Conservation (phyloP, 92 coral and sea anemone species). For the Phymanthus crucifer region DNA sequence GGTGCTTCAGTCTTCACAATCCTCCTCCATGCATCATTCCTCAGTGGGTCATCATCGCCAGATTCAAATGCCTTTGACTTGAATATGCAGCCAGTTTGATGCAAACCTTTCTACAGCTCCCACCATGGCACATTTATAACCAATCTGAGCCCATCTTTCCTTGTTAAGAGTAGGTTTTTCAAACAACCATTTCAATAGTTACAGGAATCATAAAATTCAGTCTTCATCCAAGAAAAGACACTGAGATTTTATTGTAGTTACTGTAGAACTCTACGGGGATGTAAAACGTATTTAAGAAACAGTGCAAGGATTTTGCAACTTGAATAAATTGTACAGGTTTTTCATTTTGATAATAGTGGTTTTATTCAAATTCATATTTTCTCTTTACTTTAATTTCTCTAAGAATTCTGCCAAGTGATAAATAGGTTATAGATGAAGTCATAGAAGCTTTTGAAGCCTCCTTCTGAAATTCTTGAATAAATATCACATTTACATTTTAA, state of each 20-base stretch:
- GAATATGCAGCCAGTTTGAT: constrained; percentile 64
- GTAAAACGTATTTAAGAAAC: neutral
- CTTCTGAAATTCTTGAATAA: no score
- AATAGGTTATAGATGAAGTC: no score
- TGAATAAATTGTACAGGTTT: neutral
- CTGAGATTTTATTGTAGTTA: neutral
- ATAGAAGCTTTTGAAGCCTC: no score
- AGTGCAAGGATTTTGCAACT: neutral
- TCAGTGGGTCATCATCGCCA: constrained; percentile 53
- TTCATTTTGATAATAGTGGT: neutral
- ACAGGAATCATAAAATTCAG: neutral
- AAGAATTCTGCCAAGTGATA: no score
- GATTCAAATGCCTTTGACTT: constrained; percentile 63
- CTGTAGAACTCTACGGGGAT: neutral
- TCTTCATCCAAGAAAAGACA: neutral
- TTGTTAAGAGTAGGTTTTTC: neutral
- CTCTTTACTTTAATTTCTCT: no score
- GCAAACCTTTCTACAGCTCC: neutral
- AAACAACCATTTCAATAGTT: neutral
- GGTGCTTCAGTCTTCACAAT: constrained; percentile 82
- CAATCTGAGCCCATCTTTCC: neutral
- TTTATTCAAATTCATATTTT: neutral
- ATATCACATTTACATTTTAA: no score
- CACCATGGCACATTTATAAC: neutral
- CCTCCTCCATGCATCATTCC: constrained; percentile 77